Conservation (phyloP, 2,797 vertebrate genomes). For the Perodicticus potto region DNA sequence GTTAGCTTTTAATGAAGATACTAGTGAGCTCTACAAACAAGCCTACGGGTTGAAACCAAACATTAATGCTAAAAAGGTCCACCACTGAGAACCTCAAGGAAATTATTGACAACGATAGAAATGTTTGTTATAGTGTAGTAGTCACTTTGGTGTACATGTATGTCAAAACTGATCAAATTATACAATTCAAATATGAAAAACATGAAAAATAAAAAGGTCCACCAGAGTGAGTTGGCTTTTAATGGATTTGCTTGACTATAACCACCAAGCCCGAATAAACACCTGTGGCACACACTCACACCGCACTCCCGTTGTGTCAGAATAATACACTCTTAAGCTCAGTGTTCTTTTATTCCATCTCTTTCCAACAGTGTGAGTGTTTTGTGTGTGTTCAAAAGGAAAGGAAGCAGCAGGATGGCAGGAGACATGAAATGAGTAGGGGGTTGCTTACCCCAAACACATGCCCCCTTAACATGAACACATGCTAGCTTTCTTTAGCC, state of each 20-base stretch:
- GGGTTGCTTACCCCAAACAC: neutral
- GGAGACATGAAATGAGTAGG: neutral
- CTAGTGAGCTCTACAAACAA: conserved; percentile 54
- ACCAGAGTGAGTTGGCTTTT: neutral
- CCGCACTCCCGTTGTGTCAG: neutral
- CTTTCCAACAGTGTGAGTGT: neutral
- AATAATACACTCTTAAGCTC: conserved; percentile 1
- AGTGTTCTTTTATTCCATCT: neutral
- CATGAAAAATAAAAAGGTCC: too few relatives aligned
- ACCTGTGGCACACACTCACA: neutral
- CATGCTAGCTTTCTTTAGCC: neutral
- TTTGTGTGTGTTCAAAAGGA: neutral
- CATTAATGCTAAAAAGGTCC: neutral
- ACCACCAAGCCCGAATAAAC: neutral
- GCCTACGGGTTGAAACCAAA: neutral
- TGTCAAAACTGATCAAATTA: neutral
- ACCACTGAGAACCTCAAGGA: conserved; percentile 36
- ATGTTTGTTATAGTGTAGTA: neutral
- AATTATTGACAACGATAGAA: neutral
- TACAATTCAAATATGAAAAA: neutral
- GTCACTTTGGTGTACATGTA: neutral
- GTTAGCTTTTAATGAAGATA: conserved; percentile 7
- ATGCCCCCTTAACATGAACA: neutral
- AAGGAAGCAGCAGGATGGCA: neutral
- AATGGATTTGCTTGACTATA: conserved; percentile 32